Conservation (phyloP, 2,797 vertebrate genomes). For the Botia kubotai region DNA sequence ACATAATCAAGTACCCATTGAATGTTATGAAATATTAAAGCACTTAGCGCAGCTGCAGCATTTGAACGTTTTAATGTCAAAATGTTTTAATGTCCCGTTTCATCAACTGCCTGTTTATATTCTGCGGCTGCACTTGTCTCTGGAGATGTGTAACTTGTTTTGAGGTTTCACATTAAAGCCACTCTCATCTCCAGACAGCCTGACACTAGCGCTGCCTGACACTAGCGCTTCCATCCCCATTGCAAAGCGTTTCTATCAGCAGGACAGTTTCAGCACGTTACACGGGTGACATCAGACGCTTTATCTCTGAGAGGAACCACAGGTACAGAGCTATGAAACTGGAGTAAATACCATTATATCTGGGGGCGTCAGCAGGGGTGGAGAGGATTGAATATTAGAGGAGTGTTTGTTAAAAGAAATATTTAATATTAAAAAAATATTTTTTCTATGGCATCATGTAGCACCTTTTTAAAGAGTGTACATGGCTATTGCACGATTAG, state of each 20-base stretch:
- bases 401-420: slow-evolving; percentile 29
- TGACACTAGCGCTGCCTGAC: slow-evolving; percentile 55
- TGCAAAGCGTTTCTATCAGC: slow-evolving; percentile 70
- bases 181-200: slow-evolving; percentile 58
- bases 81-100: slow-evolving; percentile 33
- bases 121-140: slow-evolving; percentile 64
- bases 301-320: slow-evolving; percentile 72
- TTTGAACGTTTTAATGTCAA: background rate
- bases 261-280: slow-evolving; percentile 73
- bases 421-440: too few species aligned
- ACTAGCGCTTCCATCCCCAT: slow-evolving; percentile 60
- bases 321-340: slow-evolving; percentile 47
- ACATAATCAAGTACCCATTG: slow-evolving; percentile 26
- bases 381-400: slow-evolving; percentile 48
- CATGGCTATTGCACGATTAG: background rate
- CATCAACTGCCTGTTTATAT: slow-evolving; percentile 57
- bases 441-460: too few species aligned
- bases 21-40: slow-evolving; percentile 28
- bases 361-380: slow-evolving; percentile 46
- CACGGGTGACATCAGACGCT: slow-evolving; percentile 70
- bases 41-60: background rate
- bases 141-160: slow-evolving; percentile 79
- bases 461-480: background rate
- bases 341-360: slow-evolving; percentile 58
- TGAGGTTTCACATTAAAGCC: slow-evolving; percentile 73